A percentile compares a stretch with the other conserved stretches of the same genome.
phyloP scores from a whole-genome alignment of 2,888 invertebrate genomes.

The Yponomeuta plumbellus region DNA sequence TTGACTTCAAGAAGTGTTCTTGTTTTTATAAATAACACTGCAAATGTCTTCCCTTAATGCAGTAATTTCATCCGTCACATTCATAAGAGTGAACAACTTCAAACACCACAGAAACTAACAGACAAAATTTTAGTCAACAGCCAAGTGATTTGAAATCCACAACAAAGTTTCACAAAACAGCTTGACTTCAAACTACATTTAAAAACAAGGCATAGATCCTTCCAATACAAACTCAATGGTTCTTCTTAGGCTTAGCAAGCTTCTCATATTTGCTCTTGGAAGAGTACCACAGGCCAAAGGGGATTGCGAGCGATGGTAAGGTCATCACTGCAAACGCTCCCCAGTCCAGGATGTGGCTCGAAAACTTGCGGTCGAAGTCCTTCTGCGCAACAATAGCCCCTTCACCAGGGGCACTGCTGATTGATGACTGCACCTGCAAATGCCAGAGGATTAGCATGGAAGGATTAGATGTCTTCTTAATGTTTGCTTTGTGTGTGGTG shows the following conservation, averaged over 20 bases:
- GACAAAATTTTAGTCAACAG: too few relatives aligned
- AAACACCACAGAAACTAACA: too few relatives aligned
- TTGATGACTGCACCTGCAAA: slow-evolving; percentile 81
- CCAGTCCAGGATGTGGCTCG: slow-evolving; percentile 98
- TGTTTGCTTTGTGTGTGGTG: too few relatives aligned
- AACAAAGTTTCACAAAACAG: background rate
- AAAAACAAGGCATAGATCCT: background rate
- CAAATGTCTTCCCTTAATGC: too few relatives aligned
- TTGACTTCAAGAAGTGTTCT: too few relatives aligned
- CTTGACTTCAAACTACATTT: background rate
- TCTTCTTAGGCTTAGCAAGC: slow-evolving; percentile 83
- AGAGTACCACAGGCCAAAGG: slow-evolving; percentile 94
- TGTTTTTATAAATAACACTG: too few relatives aligned
- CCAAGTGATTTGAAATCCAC: too few relatives aligned
- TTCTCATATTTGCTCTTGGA: slow-evolving; percentile 97
- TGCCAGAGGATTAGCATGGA: slow-evolving; percentile 12
- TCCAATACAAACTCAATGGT: background rate
- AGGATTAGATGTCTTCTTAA: background rate
- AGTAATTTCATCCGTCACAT: too few relatives aligned
- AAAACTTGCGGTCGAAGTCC: slow-evolving; percentile 97
- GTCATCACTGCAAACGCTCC: slow-evolving; percentile 97
- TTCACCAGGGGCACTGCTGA: slow-evolving; percentile 95
- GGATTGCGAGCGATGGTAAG: slow-evolving; percentile 94
- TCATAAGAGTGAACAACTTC: too few relatives aligned
- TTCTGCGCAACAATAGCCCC: slow-evolving; percentile 93